Evolutionary conservation across 2,797 vertebrate genomes (phyloP), one percentile per base, ranked within the genome.

Genomic region (Smutsia gigantea): DNA sequence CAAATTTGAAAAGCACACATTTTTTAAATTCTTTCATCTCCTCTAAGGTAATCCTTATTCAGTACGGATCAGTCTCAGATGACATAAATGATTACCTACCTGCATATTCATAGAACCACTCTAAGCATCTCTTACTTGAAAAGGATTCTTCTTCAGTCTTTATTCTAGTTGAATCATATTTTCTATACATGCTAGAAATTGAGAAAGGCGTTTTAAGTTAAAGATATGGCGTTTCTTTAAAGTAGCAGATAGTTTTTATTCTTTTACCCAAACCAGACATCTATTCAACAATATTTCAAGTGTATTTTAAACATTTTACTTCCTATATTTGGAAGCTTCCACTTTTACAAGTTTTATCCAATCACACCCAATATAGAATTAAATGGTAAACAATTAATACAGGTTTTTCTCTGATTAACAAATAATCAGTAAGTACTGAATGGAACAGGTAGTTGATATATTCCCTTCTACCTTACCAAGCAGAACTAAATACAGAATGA

Each of bases 81-180:
- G 42, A 72, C 18, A 39, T n/a, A 90, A 93, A 87, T 13, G 59
- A 95, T 97, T 51, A 98, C 94, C 97, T 98, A 99, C 99, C 99
- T 99, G 99, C 99, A 75, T 99, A 99, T 98, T 99, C 99, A 97
- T 99, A 99, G 98, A 99, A 99, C 99, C 99, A 99, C 97, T 99
- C 99, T 98, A 99, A 99, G 98, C 99, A 99, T 96, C 99, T 99
- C 98, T 99, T 99, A 99, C 99, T 99, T 94, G 99, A 99, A 98
- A 99, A 99, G n/a, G 98, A 99, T 97, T 99, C 99, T 96, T 99
- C 99, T 93, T 99, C 99, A 96, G 99, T 99, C 66, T 99, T 99
- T 98, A 99, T 99, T 98, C 99, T 99, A 96, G 99, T 97, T 0
- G 99, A 99, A 97, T 99, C 99, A 0, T 99, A 99, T 99, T 99